Evolutionary conservation across 2,113 vertebrate species (phyloP).

Genomic region (Rattus rattus): DNA sequence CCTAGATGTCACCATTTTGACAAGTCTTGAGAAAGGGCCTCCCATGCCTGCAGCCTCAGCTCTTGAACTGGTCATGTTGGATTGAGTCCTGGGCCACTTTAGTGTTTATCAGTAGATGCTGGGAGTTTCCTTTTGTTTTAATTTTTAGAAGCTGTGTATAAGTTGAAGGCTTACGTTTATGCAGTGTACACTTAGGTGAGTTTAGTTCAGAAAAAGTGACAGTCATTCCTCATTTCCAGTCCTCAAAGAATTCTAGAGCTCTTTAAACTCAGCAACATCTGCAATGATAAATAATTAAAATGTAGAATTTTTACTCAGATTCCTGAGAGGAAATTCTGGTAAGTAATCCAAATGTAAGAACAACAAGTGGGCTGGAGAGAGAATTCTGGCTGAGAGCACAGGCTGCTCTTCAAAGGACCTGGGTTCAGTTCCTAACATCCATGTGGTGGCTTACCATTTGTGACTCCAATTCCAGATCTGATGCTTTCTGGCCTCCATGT

Average conservation of each 20-base stretch:
- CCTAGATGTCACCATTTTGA: constrained; percentile 3
- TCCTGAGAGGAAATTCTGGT: not conserved
- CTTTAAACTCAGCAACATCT: not conserved
- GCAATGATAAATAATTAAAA: not conserved
- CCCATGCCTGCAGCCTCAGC: not conserved
- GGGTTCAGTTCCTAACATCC: too few relatives aligned
- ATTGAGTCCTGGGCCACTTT: not conserved
- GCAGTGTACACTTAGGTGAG: not conserved
- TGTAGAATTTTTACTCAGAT: not conserved
- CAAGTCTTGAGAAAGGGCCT: not conserved
- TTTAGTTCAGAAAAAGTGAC: not conserved
- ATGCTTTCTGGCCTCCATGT: too few relatives aligned
- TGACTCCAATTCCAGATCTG: too few relatives aligned
- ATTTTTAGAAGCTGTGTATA: not conserved
- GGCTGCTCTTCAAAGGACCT: too few relatives aligned
- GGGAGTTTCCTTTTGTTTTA: not conserved
- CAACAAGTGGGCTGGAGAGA: not conserved
- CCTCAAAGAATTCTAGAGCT: not conserved
- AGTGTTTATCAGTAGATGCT: not conserved
- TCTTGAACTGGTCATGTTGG: not conserved
- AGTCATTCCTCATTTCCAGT: not conserved
- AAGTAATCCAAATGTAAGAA: constrained; percentile 15
- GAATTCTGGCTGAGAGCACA: too few relatives aligned
- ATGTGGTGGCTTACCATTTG: too few relatives aligned
- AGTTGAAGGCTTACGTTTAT: constrained; percentile 5